Conservation (phyloP, 2,113 vertebrate genomes). For the Hyaena hyaena region DNA sequence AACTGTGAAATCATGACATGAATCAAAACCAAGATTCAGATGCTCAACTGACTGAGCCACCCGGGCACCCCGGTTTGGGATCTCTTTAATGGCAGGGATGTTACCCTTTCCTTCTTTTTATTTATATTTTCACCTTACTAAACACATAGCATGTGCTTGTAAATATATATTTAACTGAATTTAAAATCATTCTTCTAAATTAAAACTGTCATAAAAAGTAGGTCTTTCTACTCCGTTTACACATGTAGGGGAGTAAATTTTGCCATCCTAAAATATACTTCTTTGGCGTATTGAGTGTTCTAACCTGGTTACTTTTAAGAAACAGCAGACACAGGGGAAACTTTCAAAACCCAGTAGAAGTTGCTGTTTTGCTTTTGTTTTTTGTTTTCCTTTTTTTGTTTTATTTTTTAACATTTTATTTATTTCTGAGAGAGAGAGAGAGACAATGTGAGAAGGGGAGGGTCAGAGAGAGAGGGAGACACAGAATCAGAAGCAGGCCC, state of each 20-base stretch:
- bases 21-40: too few species aligned
- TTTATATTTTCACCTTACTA: not conserved
- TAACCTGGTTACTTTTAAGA: not conserved
- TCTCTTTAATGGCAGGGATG: not conserved
- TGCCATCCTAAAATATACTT: not conserved
- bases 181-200: not conserved
- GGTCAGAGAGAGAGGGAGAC: too few species aligned
- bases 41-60: too few species aligned
- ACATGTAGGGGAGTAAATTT: not conserved
- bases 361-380: too few species aligned
- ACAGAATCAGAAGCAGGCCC: too few species aligned
- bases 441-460: too few species aligned
- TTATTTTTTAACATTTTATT: too few species aligned
- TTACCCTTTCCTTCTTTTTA: not conserved
- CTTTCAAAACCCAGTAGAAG: not conserved
- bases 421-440: too few species aligned
- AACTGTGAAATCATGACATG: too few species aligned
- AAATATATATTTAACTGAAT: not conserved
- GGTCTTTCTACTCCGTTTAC: not conserved
- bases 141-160: not conserved
- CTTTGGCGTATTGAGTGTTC: not conserved
- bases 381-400: too few species aligned
- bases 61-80: too few species aligned
- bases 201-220: not conserved
- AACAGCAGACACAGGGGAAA: not conserved